Evolutionary conservation across 2,113 vertebrate genomes (phyloP).

Genomic region (Sinosuthora webbiana): DNA sequence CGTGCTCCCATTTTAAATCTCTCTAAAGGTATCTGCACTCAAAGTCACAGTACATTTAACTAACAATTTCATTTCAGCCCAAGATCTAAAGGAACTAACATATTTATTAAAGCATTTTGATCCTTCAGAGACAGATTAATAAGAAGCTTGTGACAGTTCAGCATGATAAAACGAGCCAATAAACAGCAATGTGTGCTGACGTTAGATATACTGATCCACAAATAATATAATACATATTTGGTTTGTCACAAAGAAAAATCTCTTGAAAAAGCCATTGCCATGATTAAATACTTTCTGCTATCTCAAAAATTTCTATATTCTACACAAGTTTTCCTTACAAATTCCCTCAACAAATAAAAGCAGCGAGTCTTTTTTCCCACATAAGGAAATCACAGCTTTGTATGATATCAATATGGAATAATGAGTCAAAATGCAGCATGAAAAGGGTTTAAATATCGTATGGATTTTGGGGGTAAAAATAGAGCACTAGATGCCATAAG

Average conservation of each 20-base stretch:
- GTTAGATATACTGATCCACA: slow-evolving; percentile 11
- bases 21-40: slow-evolving; percentile 22
- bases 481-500: slow-evolving; percentile 12
- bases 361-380: not conserved
- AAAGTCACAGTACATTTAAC: slow-evolving; percentile 51
- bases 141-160: slow-evolving; percentile 63
- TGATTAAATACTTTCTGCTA: not conserved
- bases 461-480: slow-evolving; percentile 12
- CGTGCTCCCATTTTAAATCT: not conserved
- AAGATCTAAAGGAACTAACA: slow-evolving; percentile 44
- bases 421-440: slow-evolving; percentile 31
- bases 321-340: not conserved
- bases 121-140: slow-evolving; percentile 74
- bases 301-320: not conserved
- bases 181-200: slow-evolving; percentile 50
- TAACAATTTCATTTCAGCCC: slow-evolving; percentile 49
- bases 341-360: slow-evolving; percentile 6
- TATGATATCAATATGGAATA: slow-evolving; percentile 13
- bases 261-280: not conserved
- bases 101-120: slow-evolving; percentile 72
- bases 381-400: slow-evolving; percentile 21
- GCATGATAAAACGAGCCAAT: slow-evolving; percentile 72
- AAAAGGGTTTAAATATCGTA: slow-evolving; percentile 40
- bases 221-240: slow-evolving; percentile 25
- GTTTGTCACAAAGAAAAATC: slow-evolving; percentile 63